Evolutionary conservation across 2,888 invertebrate species (phyloP).

Genomic region (Trypoxylon attenuatum): DNA sequence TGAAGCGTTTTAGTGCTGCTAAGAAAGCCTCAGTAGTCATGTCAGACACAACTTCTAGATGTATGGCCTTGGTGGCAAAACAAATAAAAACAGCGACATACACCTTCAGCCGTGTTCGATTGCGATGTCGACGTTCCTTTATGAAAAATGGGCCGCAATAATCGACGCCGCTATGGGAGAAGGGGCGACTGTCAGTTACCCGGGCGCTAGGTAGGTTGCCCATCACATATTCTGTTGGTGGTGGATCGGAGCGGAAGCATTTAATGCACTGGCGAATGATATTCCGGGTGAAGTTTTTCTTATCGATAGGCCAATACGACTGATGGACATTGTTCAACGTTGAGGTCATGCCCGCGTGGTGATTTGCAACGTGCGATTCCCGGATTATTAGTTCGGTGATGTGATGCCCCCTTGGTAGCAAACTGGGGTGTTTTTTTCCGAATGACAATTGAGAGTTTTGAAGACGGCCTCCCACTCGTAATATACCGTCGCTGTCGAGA

Average conservation of each 20-base stretch:
- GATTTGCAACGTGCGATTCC: background rate
- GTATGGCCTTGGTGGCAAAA: too few relatives aligned
- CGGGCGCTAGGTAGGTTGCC: background rate
- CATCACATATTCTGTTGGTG: background rate
- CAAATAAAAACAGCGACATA: too few relatives aligned
- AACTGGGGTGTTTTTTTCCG: conserved; percentile 5
- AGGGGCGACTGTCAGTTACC: too few relatives aligned
- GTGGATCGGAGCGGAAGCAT: conserved; percentile 5
- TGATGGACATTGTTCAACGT: background rate
- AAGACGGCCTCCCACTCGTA: conserved; percentile 9
- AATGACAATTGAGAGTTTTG: background rate
- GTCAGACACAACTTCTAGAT: too few relatives aligned
- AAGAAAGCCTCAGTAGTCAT: too few relatives aligned
- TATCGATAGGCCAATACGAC: conserved; percentile 5
- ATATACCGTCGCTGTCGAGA: background rate
- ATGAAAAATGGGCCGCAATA: background rate
- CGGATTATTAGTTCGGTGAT: background rate
- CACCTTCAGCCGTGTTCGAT: background rate
- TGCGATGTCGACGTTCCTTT: background rate
- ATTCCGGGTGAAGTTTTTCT: background rate
- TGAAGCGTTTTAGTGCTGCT: too few relatives aligned
- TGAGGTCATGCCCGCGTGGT: background rate
- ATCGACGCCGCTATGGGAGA: too few relatives aligned
- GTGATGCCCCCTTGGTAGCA: background rate
- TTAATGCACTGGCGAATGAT: background rate